Evolutionary conservation across 2,888 invertebrate species (phyloP), one percentile per base, ranked within the genome.

Genomic region (Buathra laborator): DNA sequence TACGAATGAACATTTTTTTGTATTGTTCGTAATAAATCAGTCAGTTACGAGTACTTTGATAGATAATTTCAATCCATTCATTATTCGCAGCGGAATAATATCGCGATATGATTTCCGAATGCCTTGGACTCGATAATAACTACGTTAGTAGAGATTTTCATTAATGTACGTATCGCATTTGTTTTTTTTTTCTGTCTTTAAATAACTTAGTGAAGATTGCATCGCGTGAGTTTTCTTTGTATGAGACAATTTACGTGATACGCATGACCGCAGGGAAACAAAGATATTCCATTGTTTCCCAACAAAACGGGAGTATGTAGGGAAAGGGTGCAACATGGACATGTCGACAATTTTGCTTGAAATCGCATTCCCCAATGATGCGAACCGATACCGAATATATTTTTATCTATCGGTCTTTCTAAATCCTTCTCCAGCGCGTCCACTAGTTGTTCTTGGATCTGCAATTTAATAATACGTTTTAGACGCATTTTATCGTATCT

Each of bases 201-300:
- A 64, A 77, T 87, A 79, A 89, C 77, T 90, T 9, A 85, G 89
- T 94, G 94, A 85, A 94, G 91, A 89, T 93, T 90, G 91, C 94
- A 91, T 88, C 90, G 90, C 68, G 90, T 90, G 66, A 96, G 90
- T 92, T 94, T 95, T 89, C 95, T 95, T 87, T 95, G 94, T 88
- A 95, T 94, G 89, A 96, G 94, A 91, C 96, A 96, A 5, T 95
- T 95, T 0, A 95, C 95, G 74, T 96, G 96, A 91, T 95, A 96
- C 77, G 95, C 95, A 89, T 96, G 96, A 67, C 96, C 95, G 90
- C 96, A 96, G 77, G 94, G 94, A 91, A 96, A 96, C 68, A 95
- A 95, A 94, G 95, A 95, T 2, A 96, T 91, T 14, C 96, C 96
- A 89, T 95, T 96, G 92, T 95, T 95, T 90, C 95, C 94, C 43